Percentiles rank a stretch among this genome's conserved stretches.
Conservation (phyloP, 2,888 invertebrate species). For the Melanophora roralis region DNA sequence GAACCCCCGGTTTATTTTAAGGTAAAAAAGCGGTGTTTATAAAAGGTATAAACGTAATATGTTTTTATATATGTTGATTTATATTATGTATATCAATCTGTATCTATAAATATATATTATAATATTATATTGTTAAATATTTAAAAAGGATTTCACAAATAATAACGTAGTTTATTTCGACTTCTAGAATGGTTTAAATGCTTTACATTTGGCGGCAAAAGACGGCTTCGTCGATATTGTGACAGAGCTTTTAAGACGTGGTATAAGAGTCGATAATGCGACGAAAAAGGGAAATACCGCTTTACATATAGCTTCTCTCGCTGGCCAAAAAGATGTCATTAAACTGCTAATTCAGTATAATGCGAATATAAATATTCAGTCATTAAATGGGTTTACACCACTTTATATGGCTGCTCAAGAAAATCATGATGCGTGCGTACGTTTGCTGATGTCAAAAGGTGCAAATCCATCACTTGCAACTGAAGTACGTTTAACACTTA, state of each 20-base stretch:
- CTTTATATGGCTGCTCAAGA: constrained; percentile 99
- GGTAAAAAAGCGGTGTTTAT: no score
- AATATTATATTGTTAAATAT: no score
- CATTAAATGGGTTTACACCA: constrained; percentile 97
- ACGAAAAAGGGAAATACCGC: constrained; percentile 99
- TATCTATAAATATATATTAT: no score
- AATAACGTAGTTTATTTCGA: no score
- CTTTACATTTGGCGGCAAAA: constrained; percentile 97
- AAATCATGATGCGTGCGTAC: constrained; percentile 95
- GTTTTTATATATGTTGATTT: no score
- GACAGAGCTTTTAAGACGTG: constrained; percentile 90
- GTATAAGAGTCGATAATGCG: constrained; percentile 95
- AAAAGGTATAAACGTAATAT: no score
- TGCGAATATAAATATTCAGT: constrained; percentile 97
- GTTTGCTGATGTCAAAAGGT: constrained; percentile 91
- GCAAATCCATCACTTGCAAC: constrained; percentile 98
- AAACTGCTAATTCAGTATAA: constrained; percentile 92
- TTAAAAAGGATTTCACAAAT: no score
- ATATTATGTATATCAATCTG: no score
- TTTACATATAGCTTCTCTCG: constrained; percentile 97
- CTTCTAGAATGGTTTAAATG: constrained; percentile 95
- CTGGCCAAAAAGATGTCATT: constrained; percentile 96
- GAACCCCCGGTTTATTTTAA: no score
- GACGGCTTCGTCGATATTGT: constrained; percentile 98
- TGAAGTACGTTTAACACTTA: constrained; percentile 81